Percentiles rank a stretch among this genome's conserved stretches.
Evolutionary conservation across 2,888 invertebrate species (phyloP).

Genomic region (Eretmocerus hayati): DNA sequence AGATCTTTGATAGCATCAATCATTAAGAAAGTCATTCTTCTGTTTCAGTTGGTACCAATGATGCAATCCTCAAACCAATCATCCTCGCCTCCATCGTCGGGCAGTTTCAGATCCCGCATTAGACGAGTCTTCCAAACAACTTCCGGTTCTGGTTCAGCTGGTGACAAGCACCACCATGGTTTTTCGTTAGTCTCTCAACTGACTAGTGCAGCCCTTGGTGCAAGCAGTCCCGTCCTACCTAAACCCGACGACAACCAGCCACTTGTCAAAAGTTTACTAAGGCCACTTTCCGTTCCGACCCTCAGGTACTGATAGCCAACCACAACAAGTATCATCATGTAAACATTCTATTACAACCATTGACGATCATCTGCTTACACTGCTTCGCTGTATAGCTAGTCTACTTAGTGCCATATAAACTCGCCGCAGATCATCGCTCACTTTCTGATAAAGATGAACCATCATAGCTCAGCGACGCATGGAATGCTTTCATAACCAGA

Average conservation of each 20-base stretch:
- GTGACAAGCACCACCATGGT: conserved; percentile 54
- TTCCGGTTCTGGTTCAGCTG: conserved; percentile 51
- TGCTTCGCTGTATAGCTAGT: neutral
- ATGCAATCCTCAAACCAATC: conserved; percentile 18
- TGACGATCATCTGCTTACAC: neutral
- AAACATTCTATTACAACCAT: no score
- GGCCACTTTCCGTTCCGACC: conserved; percentile 54
- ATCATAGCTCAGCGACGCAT: no score
- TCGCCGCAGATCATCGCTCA: neutral
- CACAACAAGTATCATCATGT: no score
- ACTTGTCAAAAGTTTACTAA: conserved; percentile 52
- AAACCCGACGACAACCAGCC: conserved; percentile 50
- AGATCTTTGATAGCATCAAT: no score
- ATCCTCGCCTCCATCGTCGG: conserved; percentile 31
- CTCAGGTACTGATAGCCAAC: conserved; percentile 43
- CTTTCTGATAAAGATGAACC: no score
- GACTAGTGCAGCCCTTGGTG: conserved; percentile 56
- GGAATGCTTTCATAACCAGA: no score
- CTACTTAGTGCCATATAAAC: neutral
- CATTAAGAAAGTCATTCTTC: no score
- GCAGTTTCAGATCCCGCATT: conserved; percentile 52
- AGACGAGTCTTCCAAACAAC: conserved; percentile 54
- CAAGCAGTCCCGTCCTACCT: conserved; percentile 55
- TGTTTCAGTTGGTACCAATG: conserved; percentile 22
- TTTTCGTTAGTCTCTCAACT: conserved; percentile 53